Percentiles rank a stretch among this genome's conserved stretches.
Conservation (phyloP, 1,140 invertebrate genomes). For the Leptopilina clavipes region DNA sequence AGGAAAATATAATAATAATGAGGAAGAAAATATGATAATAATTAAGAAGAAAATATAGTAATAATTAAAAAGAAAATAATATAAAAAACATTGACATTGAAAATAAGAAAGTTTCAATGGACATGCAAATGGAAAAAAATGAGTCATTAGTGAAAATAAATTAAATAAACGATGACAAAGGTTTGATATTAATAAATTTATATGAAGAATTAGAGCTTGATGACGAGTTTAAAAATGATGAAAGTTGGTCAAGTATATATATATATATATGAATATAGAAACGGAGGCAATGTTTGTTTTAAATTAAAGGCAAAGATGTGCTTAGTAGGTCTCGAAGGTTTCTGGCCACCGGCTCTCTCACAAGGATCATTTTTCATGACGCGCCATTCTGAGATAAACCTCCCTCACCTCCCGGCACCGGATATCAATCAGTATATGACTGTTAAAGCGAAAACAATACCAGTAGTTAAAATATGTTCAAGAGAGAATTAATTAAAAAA, state of each 20-base stretch:
- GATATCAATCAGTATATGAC: slow-evolving; percentile 46
- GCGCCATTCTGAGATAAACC: slow-evolving; percentile 61
- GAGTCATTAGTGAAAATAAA: too few species aligned
- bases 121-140: too few species aligned
- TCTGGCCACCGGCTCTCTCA: slow-evolving; percentile 58
- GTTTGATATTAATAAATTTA: too few species aligned
- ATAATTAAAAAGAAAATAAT: too few species aligned
- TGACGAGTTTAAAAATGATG: neutral
- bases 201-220: too few species aligned
- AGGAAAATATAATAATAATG: too few species aligned
- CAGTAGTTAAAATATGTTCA: slow-evolving; percentile 58
- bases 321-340: slow-evolving; percentile 44
- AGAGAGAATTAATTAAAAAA: slow-evolving; percentile 31
- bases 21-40: too few species aligned
- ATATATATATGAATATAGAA: slow-evolving; percentile 21
- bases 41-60: too few species aligned
- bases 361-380: slow-evolving; percentile 69
- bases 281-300: slow-evolving; percentile 58
- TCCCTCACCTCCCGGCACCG: slow-evolving; percentile 38
- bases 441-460: slow-evolving; percentile 57
- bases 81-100: too few species aligned
- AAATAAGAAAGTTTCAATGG: too few species aligned
- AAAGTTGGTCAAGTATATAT: slow-evolving; percentile 30
- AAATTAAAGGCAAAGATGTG: slow-evolving; percentile 55
- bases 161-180: too few species aligned